Evolutionary conservation across 2,888 invertebrate genomes (phyloP), one percentile per base, ranked within the genome.

Genomic region (Dyspetes luteomarginatus): DNA sequence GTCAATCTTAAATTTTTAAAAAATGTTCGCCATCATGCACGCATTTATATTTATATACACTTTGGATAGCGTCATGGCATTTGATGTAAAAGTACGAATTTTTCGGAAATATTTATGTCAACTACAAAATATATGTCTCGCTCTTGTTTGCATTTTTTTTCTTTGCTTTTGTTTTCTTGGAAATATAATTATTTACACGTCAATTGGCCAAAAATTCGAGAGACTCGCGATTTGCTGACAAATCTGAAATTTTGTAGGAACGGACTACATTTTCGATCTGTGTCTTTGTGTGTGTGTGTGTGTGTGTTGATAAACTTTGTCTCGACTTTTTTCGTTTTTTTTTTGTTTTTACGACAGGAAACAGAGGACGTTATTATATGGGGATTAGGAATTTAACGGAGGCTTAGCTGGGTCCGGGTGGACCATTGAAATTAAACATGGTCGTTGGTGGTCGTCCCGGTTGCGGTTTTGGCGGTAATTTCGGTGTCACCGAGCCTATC

Each of bases 401-500:
- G 72, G 76, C 85, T 90, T 89, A 91, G 87, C 91, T 92, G 83
- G 91, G 88, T 80, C 91, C 91, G 71, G 91, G 87, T 43, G 91
- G 90, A 77, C 89, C 86, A 83, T 89, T 92, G 83, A 92, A 92
- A 83, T 91, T 92, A 86, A 92, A 92, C 91, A 92, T 91, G 48
- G 90, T 91, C 62, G 89, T 88, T 72, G 92, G 88, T 22, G 91
- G 90, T 87, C 91, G 89, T 84, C 91, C 91, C 60, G 89, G 88
- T 78, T 90, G 86, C 60, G 92, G 92, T 86, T 90, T 92, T 67
- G 92, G 92, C 81, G 92, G 92, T 88, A 92, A 83, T 83, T 88
- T 89, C 19, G 92, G 92, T 36, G 92, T 92, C 76, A 92, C 88
- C 81, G 92, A 89, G 80, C 91, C 91, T 91, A 68, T 17, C 82